Evolutionary conservation across 2,113 vertebrate species (phyloP), one percentile per base, ranked within the genome.

Genomic region (Dasyurus viverrinus): DNA sequence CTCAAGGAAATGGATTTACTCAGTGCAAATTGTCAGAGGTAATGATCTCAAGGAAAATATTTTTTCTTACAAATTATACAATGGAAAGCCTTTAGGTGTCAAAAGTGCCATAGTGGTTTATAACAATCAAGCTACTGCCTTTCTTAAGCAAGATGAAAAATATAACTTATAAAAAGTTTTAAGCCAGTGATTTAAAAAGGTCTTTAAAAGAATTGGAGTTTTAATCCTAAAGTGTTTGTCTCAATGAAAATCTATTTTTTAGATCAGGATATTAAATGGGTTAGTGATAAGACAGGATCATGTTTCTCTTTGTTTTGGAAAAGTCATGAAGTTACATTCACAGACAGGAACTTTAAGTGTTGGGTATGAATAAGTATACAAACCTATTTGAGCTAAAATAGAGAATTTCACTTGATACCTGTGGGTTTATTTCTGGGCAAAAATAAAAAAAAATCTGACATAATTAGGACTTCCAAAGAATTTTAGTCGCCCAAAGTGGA

Each of bases 21-120:
- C 46, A 95, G 52, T 36, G 53, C 94, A 92, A 47, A 47, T 24
- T 92, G 27, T 90, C 89, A 36, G 53, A 25, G n/a, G 19, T 89
- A n/a, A 93, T 22, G 19, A 94, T 89, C 19, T 92, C 36, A 91
- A 92, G 92, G 92, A 50, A 54, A 90, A 89, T n/a, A 0, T 50
- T 96, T 22, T 22, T 48, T 97, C 93, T 10, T 53, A 91, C 93
- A 97, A 93, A 8, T 36, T 9, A 93, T 89, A 93, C 94, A n/a
- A 1, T 22, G 91, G 55, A 95, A 94, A 92, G 89, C 89, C 0
- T 0, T 42, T 68, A 91, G 36, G 57, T 97, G 92, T 96, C 92
- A 97, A 46, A 93, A 57, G 60, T 1, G 46, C 11, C 36, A 25
- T 7, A n/a, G 91, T n/a, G 90, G 4, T 53, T 14, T 24, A 1